phyloP scores from a whole-genome alignment of 2,113 vertebrate species.

The Casuarius casuarius region DNA sequence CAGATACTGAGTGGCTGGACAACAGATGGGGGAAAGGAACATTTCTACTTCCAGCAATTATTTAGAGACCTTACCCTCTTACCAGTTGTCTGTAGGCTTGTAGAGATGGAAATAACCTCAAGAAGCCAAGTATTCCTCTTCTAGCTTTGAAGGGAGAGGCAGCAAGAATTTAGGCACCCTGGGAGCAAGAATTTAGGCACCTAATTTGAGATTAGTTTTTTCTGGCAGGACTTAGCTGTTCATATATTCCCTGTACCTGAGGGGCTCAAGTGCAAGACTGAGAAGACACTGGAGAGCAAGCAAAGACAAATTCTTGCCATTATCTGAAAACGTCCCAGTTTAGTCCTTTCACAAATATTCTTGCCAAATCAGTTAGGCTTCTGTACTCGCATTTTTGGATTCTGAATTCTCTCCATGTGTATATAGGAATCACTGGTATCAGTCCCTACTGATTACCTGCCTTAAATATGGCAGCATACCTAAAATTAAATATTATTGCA shows the following conservation, averaged over 20 bases:
- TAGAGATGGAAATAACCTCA: background rate
- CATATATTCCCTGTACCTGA: background rate
- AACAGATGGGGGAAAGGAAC: background rate
- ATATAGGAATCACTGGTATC: background rate
- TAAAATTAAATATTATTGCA: background rate
- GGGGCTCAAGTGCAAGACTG: background rate
- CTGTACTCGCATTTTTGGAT: background rate
- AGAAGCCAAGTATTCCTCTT: background rate
- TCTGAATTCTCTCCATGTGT: background rate
- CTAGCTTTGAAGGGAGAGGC: background rate
- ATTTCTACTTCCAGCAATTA: background rate
- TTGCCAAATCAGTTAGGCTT: background rate
- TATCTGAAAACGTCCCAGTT: background rate
- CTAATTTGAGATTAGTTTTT: background rate
- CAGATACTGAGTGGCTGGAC: background rate
- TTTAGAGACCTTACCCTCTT: background rate
- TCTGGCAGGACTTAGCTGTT: background rate
- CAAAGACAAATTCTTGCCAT: background rate
- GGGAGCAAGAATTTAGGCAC: background rate
- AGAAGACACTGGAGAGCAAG: background rate
- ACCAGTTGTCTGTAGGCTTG: background rate
- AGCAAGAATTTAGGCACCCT: background rate
- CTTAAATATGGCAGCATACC: background rate
- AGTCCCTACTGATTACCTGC: background rate
- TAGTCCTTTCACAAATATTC: background rate